Evolutionary conservation across 2,888 invertebrate genomes (phyloP), one percentile per base, ranked within the genome.

Genomic region (Anodontia alba): DNA sequence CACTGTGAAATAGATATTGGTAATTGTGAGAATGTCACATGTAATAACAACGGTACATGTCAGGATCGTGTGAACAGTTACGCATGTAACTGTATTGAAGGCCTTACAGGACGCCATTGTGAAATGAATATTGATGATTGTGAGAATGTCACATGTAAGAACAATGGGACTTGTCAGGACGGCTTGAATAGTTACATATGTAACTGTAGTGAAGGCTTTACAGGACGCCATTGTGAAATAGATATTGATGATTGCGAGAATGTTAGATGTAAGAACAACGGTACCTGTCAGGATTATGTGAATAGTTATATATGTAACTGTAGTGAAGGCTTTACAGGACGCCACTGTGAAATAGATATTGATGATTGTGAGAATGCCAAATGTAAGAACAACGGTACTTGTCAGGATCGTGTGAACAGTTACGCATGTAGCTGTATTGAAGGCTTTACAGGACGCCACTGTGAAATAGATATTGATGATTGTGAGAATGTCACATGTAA

Each of bases 341-440:
- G n/a, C 7, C 49, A 70, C 7, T 87, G 87, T 73, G 76, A 80
- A 31, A 29, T 72, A 15, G 86, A 86, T 38, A 81, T 82, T 17
- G 72, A 85, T 43, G 88, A 88, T 46, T 88, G 88, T 57, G 46
- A 38, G 15, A 66, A 73, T 15, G 67, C 70, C 0, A 80, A 81
- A 0, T 87, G 87, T 74, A 23, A 66, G 29, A 81, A 84, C 57
- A 71, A 74, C 15, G 83, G 80, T 26, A 66, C 51, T 0, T 87
- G 87, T 75, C 43, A 38, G 1, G 54, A 54, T 26, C 23, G 23
- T 26, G 10, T 54, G 7, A n/a, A 54, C 26, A 54, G 23, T 12
- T 54, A 54, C 26, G 7, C 54, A 54, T 54, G 54, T 54, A 26
- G 15, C 26, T 54, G 54, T 54, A 8, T 23, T 26, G 36, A 62